phyloP scores from a whole-genome alignment of 35 echinoderm and acorn worm species.

The Eucidaris tribuloides region DNA sequence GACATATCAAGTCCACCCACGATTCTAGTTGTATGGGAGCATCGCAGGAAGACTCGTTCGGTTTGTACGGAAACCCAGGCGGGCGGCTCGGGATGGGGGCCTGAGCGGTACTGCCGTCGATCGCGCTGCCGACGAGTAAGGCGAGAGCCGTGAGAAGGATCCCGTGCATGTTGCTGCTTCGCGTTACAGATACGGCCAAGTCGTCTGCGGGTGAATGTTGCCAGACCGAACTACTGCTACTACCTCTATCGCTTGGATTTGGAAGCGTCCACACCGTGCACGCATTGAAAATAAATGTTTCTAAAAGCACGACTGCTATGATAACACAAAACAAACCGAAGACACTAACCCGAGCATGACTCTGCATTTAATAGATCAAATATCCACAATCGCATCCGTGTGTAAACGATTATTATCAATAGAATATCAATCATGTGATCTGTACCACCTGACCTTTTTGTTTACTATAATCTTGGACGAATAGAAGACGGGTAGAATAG shows the following conservation, averaged over 20 bases:
- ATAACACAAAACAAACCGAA: background rate
- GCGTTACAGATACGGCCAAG: constrained; percentile 1
- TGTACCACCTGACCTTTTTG: too few relatives aligned
- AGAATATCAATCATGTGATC: too few relatives aligned
- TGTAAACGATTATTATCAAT: too few relatives aligned
- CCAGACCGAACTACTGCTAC: too few relatives aligned
- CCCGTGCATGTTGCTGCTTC: constrained; percentile 11
- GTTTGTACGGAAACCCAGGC: constrained; percentile 21
- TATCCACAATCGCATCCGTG: too few relatives aligned
- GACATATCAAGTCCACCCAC: constrained; percentile 28
- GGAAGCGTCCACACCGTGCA: background rate
- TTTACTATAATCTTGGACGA: too few relatives aligned
- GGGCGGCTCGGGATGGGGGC: constrained; percentile 19
- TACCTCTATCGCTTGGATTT: too few relatives aligned
- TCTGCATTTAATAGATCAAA: too few relatives aligned
- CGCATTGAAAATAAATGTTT: background rate
- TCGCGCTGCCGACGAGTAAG: background rate
- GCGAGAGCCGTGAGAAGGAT: background rate
- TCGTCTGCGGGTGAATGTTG: background rate
- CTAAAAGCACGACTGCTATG: background rate
- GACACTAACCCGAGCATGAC: too few relatives aligned
- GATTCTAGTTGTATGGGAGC: constrained; percentile 7
- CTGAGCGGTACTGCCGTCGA: background rate
- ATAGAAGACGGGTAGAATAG: too few relatives aligned
- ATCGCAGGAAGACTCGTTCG: background rate